Conservation (phyloP, 2,113 vertebrate species). For the Carlito syrichta region DNA sequence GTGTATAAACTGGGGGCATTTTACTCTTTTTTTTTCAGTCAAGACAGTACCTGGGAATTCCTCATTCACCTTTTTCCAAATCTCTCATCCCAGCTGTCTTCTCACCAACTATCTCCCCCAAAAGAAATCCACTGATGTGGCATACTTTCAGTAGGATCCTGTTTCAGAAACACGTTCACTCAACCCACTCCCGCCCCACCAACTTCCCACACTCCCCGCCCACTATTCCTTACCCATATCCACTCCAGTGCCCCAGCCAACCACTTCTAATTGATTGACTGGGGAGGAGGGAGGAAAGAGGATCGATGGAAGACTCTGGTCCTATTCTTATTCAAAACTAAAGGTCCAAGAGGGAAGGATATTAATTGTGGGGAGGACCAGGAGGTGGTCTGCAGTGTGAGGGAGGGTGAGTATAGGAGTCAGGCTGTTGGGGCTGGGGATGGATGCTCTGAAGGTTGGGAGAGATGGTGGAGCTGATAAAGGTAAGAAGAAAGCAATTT, state of each 20-base stretch:
- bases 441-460: not conserved
- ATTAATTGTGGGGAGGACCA: not conserved
- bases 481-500: not conserved
- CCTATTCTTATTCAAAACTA: conserved; percentile 53
- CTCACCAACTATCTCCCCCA: not conserved
- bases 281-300: not conserved
- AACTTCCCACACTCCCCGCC: not conserved
- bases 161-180: not conserved
- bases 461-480: not conserved
- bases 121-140: not conserved
- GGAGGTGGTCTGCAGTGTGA: not conserved
- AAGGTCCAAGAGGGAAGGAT: conserved; percentile 1
- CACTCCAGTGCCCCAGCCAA: not conserved
- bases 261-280: conserved; percentile 66
- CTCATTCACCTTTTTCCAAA: not conserved
- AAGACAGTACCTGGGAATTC: not conserved
- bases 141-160: not conserved
- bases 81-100: not conserved
- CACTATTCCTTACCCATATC: not conserved
- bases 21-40: not conserved
- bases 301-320: conserved; percentile 40
- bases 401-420: not conserved
- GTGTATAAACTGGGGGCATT: not conserved
- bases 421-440: not conserved
- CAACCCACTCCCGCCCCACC: not conserved